These are phyloP conservation scores for Portunus trituberculatus DNA, from an alignment of 1,140 invertebrate species.

Conservation along the genomic window DNA sequence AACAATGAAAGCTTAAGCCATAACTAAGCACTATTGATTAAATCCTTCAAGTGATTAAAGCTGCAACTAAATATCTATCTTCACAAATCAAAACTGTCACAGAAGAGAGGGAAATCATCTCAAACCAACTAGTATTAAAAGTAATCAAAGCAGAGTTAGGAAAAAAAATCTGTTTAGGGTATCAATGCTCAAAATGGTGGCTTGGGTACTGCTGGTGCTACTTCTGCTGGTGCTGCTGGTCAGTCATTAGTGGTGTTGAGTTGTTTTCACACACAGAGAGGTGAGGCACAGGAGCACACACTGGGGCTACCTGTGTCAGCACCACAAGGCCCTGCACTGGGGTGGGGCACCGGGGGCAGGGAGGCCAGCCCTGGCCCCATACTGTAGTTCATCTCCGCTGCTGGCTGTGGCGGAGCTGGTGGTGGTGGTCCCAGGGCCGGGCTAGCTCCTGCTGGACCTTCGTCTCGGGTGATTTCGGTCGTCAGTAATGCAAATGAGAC, in stretches of 20 bases:
- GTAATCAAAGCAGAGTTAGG: background rate
- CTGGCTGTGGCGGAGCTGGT: conserved; percentile 14
- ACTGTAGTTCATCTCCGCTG: background rate
- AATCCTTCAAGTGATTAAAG: background rate
- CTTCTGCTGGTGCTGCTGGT: background rate
- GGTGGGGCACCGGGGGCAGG: background rate
- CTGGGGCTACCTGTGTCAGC: conserved; percentile 4
- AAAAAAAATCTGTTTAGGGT: background rate
- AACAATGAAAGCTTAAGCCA: background rate
- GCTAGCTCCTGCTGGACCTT: background rate
- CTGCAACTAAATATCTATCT: background rate
- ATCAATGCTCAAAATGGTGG: no score
- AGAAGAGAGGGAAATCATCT: background rate
- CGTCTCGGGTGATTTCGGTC: conserved; percentile 48
- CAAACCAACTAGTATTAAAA: background rate
- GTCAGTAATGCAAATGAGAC: conserved; percentile 46
- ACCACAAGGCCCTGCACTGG: conserved; percentile 25
- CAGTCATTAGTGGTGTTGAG: background rate
- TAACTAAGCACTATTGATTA: background rate
- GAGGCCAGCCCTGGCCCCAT: background rate
- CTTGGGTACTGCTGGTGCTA: background rate
- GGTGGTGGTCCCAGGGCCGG: background rate
- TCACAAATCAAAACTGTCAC: background rate
- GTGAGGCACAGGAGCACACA: background rate
- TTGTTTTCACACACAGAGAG: background rate